Base-by-base conservation (phyloP, 1,140 invertebrate species). In the Harpegnathos saltator region DNA sequence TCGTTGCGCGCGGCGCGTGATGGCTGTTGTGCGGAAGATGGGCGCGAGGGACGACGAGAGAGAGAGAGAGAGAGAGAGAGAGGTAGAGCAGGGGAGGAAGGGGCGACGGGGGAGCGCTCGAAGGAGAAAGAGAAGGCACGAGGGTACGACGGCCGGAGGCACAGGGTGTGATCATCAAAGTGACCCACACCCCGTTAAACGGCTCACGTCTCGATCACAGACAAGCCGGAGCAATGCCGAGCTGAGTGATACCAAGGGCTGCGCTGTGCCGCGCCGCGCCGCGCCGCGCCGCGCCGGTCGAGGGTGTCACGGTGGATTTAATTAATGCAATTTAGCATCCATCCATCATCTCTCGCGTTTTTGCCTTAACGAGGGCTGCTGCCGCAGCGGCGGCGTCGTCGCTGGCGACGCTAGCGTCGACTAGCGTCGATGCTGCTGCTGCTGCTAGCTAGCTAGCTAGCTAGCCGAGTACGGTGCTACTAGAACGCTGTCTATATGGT, bases 311-410 rank as follows among this genome's bases (percentile, higher is more conserved):
- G 92, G 85, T 93, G 92, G 91, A 94, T 94, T 93, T 94, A 94
- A 94, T 94, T 93, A 94, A 94, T 93, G 92, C 93, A 94, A 94
- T 94, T 94, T 94, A 94, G 91, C 91, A 93, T 94, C 92, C 93
- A 94, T 94, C 93, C 93, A 94, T 94, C 93, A 94, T 94, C 93
- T 92, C 90, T 91, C 90, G 91, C 92, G 91, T 94, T 94, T 93
- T 94, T 94, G 92, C 91, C 86, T 91, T 94, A 94, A 94, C 93
- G 91, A 94, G 92, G 89, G 88, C 89, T 82, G 74, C 83, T 81
- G 33, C 54, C 58, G 62, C 9, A 44, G 38, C 38, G 38, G 5
- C 29, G 29, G 29, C 66, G 71, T 48, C 81, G 74, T 69, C 54
- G 68, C 73, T 65, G 68, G 19, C 56, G 48, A 61, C 58, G 58